A percentile compares a stretch with the other conserved stretches of the same genome.
phyloP scores from a whole-genome alignment of 2,888 invertebrate species.

The Nephrotoma flavescens region DNA sequence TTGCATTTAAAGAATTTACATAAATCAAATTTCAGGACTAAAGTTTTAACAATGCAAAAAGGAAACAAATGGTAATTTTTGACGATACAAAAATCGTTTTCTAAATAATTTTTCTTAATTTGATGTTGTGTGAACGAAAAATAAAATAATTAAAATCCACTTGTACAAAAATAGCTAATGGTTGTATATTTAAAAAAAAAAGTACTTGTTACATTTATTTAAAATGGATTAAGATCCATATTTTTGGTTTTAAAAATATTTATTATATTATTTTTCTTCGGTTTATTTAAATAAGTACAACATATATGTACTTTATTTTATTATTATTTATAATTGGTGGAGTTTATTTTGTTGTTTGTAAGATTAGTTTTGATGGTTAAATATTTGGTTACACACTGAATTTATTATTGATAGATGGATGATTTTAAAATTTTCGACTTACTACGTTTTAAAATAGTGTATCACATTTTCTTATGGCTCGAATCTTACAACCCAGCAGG shows the following conservation, averaged over 20 bases:
- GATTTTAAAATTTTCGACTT: not conserved
- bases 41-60: constrained; percentile 72
- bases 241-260: not conserved
- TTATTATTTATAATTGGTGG: not conserved
- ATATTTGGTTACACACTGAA: not conserved
- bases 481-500: too few species aligned
- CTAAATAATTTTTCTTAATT: not conserved
- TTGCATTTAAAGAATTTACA: not conserved
- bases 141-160: not conserved
- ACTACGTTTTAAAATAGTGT: too few species aligned
- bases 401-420: not conserved
- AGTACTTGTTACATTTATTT: not conserved
- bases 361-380: not conserved
- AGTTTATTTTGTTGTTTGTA: not conserved
- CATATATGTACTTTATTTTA: not conserved
- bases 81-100: not conserved
- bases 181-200: not conserved
- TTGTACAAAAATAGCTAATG: not conserved
- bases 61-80: constrained; percentile 66
- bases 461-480: too few species aligned
- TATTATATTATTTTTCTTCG: not conserved
- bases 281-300: not conserved
- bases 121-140: not conserved
- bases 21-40: constrained; percentile 57
- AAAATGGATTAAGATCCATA: not conserved